Base-by-base conservation (phyloP, 2,888 invertebrate species). In the Polyploca ridens region DNA sequence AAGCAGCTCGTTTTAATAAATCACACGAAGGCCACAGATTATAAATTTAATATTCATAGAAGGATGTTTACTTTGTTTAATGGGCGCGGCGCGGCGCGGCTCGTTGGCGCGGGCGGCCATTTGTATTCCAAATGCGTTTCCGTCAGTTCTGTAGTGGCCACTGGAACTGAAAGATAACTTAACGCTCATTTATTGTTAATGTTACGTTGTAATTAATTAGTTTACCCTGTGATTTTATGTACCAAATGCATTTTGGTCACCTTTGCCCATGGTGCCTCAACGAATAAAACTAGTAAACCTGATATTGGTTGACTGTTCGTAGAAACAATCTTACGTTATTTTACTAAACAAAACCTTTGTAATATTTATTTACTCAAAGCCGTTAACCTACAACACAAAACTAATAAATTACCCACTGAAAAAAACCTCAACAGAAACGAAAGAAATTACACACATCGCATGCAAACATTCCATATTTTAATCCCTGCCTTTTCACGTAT, bases 1-100 rank as follows among this genome's bases (percentile, higher is more conserved):
- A 63, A 63, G 62, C 69, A 64, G 64, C 61, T 59, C 69, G 73
- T 69, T 74, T 74, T 75, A 68, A 79, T 83, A 82, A 82, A 83
- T 81, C 77, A 76, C 70, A 69, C 70, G 67, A 63, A 69, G 72
- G 70, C 74, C 69, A 70, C 74, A 79, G 81, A 82, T 82, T 83
- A 81, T 82, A 70, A 73, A 75, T 79, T 83, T 82, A 83, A 82
- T 83, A 82, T 83, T 82, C 83, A 82, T 78, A 72, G 76, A 72
- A 77, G 71, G 75, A 71, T 75, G 72, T 70, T 72, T 71, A 69
- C 68, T 54, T 54, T 54, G 66, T 68, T 66, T 46, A 68, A 63
- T 72, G 69, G 68, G 67, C 63, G 59, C n/a, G n/a, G n/a, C n/a
- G n/a, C n/a, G n/a, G n/a, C n/a, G n/a, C 74, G 67, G 72, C 66